Percentiles rank a stretch among this genome's conserved stretches.
phyloP scores from a whole-genome alignment of 2,888 invertebrate genomes.

The Philereme vetulata region DNA sequence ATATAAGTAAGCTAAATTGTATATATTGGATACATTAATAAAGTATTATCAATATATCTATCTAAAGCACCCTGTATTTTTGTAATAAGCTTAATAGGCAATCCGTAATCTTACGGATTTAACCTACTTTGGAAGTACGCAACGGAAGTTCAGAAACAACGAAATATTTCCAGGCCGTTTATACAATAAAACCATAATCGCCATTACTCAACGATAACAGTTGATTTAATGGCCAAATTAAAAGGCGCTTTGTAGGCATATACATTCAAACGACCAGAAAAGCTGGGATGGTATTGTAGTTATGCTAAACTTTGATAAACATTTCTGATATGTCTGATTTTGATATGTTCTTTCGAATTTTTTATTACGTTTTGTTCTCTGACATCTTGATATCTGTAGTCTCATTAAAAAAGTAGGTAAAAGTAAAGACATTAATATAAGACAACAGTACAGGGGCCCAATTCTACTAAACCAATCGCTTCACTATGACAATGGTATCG shows the following conservation, averaged over 20 bases:
- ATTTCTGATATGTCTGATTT: background rate
- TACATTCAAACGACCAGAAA: slow-evolving; percentile 3
- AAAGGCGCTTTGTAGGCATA: slow-evolving; percentile 20
- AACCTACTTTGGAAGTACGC: slow-evolving; percentile 3
- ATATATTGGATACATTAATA: too few relatives aligned
- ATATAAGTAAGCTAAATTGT: too few relatives aligned
- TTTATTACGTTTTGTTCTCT: too few relatives aligned
- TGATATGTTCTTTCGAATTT: too few relatives aligned
- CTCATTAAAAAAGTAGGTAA: too few relatives aligned
- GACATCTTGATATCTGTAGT: too few relatives aligned
- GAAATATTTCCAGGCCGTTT: slow-evolving; percentile 19
- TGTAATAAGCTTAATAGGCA: background rate
- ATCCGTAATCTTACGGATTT: background rate
- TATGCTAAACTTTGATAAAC: background rate
- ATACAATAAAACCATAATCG: slow-evolving; percentile 29
- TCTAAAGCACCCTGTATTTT: slow-evolving; percentile 1
- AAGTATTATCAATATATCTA: too few relatives aligned
- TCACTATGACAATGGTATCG: too few relatives aligned
- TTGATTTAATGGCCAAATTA: slow-evolving; percentile 32
- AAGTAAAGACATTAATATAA: too few relatives aligned
- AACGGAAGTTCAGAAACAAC: slow-evolving; percentile 11
- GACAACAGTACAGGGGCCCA: too few relatives aligned
- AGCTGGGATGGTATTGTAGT: slow-evolving; percentile 1
- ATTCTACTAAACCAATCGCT: too few relatives aligned
- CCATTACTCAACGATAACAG: slow-evolving; percentile 26